These are phyloP conservation scores for Metaphire vulgaris DNA, from an alignment of 1,140 invertebrate genomes.

Conservation along the genomic window DNA sequence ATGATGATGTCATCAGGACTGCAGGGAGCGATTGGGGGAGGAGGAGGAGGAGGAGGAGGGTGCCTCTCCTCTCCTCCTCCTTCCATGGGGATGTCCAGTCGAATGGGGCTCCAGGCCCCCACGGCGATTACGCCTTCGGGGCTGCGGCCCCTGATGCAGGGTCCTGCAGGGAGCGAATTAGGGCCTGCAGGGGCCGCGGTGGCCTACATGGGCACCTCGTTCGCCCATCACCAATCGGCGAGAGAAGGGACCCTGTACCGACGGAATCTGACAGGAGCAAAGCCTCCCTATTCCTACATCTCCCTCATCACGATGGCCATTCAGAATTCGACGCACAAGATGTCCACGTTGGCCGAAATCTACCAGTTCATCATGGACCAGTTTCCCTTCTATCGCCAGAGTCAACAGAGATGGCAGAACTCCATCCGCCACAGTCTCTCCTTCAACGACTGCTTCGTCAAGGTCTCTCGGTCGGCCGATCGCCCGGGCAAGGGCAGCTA, in stretches of 20 bases:
- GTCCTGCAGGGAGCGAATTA: background rate
- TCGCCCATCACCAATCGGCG: background rate
- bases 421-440: slow-evolving; percentile 87
- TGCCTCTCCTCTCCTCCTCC: background rate
- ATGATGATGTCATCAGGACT: background rate
- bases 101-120: background rate
- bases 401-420: slow-evolving; percentile 96
- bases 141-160: background rate
- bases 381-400: slow-evolving; percentile 91
- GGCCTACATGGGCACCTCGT: background rate
- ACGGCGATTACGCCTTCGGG: background rate
- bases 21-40: no score
- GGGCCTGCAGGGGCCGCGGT: background rate
- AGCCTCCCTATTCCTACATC: slow-evolving; percentile 97
- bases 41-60: no score
- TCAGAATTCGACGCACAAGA: slow-evolving; percentile 88
- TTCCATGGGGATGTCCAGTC: background rate
- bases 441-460: slow-evolving; percentile 99
- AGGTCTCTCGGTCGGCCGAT: slow-evolving; percentile 60
- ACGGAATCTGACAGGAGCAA: slow-evolving; percentile 54
- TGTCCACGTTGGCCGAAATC: slow-evolving; percentile 96
- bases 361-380: slow-evolving; percentile 99
- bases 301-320: slow-evolving; percentile 99
- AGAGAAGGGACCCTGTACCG: slow-evolving; percentile 2
- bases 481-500: background rate